Base-by-base conservation (phyloP, 2,888 invertebrate genomes). In the Diadegma fenestrale region DNA sequence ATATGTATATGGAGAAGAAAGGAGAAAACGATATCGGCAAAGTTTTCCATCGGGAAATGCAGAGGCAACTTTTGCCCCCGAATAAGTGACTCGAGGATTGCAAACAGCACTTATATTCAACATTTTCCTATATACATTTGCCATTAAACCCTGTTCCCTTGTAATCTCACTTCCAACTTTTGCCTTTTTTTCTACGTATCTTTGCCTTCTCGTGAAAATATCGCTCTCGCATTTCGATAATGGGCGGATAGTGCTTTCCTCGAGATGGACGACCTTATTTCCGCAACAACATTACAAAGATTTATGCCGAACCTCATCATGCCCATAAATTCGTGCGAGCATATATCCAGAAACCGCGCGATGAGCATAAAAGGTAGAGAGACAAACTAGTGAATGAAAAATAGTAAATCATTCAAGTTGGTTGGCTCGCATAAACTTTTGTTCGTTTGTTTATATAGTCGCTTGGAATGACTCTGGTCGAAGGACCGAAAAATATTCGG, bases 121-220 rank as follows among this genome's bases (percentile, higher is more conserved):
- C 43, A 76, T 80, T 84, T 76, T 73, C 68, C 43, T 84, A 84
- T 84, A 84, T 84, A 68, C 72, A 80, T 80, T 77, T 77, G 63
- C 84, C 80, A 80, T 84, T 76, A 76, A 69, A 76, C 51, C 64
- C 43, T 22, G 17, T 10, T 68, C 58, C 48, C 51, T 77, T 72
- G 76, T 58, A 22, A 33, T 45, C 37, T 33, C 43, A 69, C 30
- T 80, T 71, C 66, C 17, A 54, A 79, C 63, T 4, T 45, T 80
- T 76, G 76, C 48, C 51, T 14, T 58, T 80, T 76, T 81, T 69
- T 76, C 54, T n/a, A 41, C 41, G 26, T 19, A 48, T 76, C 48
- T 68, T 66, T 77, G 19, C 33, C n/a, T 63, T 22, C 58, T 68
- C 22, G 43, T 54, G 48, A 58, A 75, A 69, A 75, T 54, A 75